Conservation (phyloP, 2,113 vertebrate genomes). For the Rhagologus leucostigma region DNA sequence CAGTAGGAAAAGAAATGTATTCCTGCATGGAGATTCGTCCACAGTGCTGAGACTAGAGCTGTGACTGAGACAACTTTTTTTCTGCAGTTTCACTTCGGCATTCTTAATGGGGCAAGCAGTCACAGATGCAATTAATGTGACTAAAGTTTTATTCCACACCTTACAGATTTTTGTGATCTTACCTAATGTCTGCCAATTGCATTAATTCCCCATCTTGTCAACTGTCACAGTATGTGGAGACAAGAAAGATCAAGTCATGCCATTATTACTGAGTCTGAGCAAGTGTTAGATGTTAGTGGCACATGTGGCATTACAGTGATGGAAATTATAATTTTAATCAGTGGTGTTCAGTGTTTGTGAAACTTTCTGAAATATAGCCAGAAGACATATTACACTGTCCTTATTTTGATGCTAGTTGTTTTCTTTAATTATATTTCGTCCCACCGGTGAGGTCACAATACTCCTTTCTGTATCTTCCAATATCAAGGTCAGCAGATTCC, state of each 20-base stretch:
- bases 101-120: not conserved
- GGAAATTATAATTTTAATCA: not conserved
- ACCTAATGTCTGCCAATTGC: not conserved
- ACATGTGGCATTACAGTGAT: not conserved
- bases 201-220: not conserved
- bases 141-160: not conserved
- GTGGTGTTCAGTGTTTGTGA: not conserved
- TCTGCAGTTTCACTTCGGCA: not conserved
- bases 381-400: not conserved
- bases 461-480: not conserved
- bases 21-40: not conserved
- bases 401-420: not conserved
- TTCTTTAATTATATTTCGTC: not conserved
- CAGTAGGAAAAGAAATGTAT: not conserved
- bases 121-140: not conserved
- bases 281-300: not conserved
- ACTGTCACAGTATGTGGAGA: not conserved
- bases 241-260: not conserved
- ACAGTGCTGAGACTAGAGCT: rapidly evolving
- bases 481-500: not conserved
- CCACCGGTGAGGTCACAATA: not conserved
- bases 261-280: not conserved
- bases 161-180: not conserved
- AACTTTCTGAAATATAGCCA: not conserved
- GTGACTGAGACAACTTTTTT: not conserved